These are phyloP conservation scores for Meta bourneti DNA, from an alignment of 2,888 invertebrate species.

Conservation along the genomic window DNA sequence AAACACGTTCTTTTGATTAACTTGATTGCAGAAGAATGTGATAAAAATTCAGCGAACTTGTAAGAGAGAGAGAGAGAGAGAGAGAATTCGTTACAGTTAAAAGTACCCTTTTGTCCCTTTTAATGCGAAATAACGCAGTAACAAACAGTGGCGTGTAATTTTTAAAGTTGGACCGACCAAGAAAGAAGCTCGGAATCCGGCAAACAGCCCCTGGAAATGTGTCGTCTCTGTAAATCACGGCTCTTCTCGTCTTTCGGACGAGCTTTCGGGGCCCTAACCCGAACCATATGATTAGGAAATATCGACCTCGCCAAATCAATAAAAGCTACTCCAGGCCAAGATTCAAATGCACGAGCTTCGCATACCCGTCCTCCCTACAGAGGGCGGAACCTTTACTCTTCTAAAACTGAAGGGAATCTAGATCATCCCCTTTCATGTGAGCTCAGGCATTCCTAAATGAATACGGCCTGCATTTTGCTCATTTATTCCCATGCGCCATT, in stretches of 20 bases:
- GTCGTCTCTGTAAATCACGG: conserved; percentile 54
- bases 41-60: too few species aligned
- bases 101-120: too few species aligned
- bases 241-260: conserved; percentile 50
- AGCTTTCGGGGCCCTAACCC: conserved; percentile 52
- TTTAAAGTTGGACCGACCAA: not conserved
- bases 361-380: conserved; percentile 9
- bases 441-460: conserved; percentile 37
- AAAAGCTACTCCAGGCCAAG: conserved; percentile 68
- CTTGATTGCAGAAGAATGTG: too few species aligned
- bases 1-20: too few species aligned
- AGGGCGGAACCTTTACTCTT: conserved; percentile 62
- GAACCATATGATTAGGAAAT: conserved; percentile 72
- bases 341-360: conserved; percentile 58
- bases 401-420: conserved; percentile 42
- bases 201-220: conserved; percentile 33
- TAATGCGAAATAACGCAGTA: too few species aligned
- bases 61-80: too few species aligned
- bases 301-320: conserved; percentile 75
- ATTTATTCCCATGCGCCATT: conserved; percentile 56
- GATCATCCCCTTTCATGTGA: conserved; percentile 25
- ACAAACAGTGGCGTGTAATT: too few species aligned
- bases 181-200: conserved; percentile 23
- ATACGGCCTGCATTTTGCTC: conserved; percentile 40
- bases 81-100: too few species aligned